Base-by-base conservation (phyloP, 2,113 vertebrate species). In the Cyanoderma ruficeps region DNA sequence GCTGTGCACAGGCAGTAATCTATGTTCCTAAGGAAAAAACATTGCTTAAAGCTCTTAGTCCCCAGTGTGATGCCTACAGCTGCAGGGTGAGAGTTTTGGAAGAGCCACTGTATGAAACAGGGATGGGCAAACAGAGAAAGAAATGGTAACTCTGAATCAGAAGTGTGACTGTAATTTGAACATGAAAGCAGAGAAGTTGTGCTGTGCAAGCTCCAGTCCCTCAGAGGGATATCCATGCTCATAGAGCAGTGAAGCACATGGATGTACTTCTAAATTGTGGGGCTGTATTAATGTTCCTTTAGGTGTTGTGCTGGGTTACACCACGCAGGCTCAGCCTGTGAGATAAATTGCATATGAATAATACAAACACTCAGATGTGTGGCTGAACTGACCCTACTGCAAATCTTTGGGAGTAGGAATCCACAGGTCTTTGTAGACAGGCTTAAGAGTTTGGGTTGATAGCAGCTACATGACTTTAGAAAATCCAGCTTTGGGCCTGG, bases 331-430 rank as follows among this genome's bases (percentile, higher is more conserved):
- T 65, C 78, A 69, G n/a, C 12, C 50, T 74, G 16, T 13, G 59
- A 70, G 42, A 59, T 41, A 19, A 67, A 85, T 44, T 24, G 10
- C 14, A 2, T 27, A 6, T 11, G 15, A 83, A 22, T 31, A 64
- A 27, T 23, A 16, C 1, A 49, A 1, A 11, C 31, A 10, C 33
- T 41, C 15, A 23, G 21, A 35, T 21, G 23, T 44, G 5, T 0
- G 2, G 31, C 49, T 68, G 52, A 68, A 41, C 15, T 1, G 7
- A 46, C 10, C 20, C 25, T 42, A 14, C 13, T 50, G n/a, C 44
- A 68, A 37, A 13, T 59, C 44, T 31, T 24, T n/a, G 19, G 37
- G 20, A 70, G 23, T 11, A 80, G 63, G 47, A 94, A 79, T 91
- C 25, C 61, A 39, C 35, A 23, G 31, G 35, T 83, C 33, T 49